Evolutionary conservation across 2,113 vertebrate genomes (phyloP).

Genomic region (Cranoglanis bouderius): DNA sequence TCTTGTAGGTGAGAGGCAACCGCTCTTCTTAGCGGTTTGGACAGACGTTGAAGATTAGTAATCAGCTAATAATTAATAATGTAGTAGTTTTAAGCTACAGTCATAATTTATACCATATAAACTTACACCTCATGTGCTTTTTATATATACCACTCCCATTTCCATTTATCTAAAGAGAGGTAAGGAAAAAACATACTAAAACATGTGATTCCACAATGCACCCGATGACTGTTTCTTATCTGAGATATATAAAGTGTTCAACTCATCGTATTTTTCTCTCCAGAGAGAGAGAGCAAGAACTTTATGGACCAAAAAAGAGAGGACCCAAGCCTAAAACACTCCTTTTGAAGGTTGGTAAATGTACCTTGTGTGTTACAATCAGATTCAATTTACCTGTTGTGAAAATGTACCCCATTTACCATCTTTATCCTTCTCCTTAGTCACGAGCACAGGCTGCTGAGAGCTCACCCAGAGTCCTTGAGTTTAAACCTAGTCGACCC

Average conservation of each 20-base stretch:
- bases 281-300: conserved; percentile 91
- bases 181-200: not conserved
- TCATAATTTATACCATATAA: not conserved
- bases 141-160: not conserved
- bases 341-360: conserved; percentile 79
- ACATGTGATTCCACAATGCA: not conserved
- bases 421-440: conserved; percentile 13
- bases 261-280: conserved; percentile 10
- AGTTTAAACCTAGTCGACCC: conserved; percentile 79
- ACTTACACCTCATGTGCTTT: not conserved
- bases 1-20: not conserved
- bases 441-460: conserved; percentile 64
- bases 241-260: conserved; percentile 1
- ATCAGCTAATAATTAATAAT: not conserved
- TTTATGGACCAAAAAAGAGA: conserved; percentile 93
- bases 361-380: too few relatives aligned
- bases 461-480: conserved; percentile 79
- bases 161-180: not conserved
- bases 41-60: not conserved
- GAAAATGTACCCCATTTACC: not conserved
- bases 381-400: too few relatives aligned
- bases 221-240: not conserved
- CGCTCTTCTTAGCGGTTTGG: not conserved
- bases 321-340: conserved; percentile 94
- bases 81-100: not conserved